phyloP scores from a whole-genome alignment of 2,888 invertebrate genomes.

The Sesamia inferens region DNA sequence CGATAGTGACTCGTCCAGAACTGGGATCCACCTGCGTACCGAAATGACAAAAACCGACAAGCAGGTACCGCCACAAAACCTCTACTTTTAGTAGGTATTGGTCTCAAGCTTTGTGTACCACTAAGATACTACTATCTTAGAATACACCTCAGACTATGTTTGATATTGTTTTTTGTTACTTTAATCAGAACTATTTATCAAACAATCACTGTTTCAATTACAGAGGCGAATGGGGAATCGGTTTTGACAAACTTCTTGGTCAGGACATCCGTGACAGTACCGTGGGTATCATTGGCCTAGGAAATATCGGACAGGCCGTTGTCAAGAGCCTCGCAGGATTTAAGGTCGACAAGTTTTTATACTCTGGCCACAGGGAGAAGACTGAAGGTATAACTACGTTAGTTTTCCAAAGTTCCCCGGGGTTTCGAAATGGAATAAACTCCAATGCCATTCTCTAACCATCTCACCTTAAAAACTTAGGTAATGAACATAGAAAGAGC shows the following conservation, averaged over 20 bases:
- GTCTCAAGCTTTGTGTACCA: background rate
- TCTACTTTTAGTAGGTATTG: no score
- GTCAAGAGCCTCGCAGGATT: constrained; percentile 94
- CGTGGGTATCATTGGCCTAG: constrained; percentile 96
- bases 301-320: constrained; percentile 95
- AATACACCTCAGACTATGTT: background rate
- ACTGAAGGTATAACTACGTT: constrained; percentile 85
- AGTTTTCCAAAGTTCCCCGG: background rate
- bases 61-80: no score
- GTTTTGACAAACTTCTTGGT: constrained; percentile 94
- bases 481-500: no score
- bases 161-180: background rate
- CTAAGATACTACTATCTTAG: no score
- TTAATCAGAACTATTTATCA: background rate
- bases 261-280: constrained; percentile 94
- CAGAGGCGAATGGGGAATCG: constrained; percentile 92
- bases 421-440: background rate
- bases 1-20: no score
- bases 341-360: constrained; percentile 94
- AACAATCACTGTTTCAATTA: constrained; percentile 38
- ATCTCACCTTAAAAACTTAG: no score
- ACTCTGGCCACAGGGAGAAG: constrained; percentile 92
- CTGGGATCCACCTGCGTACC: no score
- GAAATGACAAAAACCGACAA: no score
- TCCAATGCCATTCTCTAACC: no score